phyloP scores from a whole-genome alignment of 2,888 invertebrate genomes.

The Noctua pronuba region DNA sequence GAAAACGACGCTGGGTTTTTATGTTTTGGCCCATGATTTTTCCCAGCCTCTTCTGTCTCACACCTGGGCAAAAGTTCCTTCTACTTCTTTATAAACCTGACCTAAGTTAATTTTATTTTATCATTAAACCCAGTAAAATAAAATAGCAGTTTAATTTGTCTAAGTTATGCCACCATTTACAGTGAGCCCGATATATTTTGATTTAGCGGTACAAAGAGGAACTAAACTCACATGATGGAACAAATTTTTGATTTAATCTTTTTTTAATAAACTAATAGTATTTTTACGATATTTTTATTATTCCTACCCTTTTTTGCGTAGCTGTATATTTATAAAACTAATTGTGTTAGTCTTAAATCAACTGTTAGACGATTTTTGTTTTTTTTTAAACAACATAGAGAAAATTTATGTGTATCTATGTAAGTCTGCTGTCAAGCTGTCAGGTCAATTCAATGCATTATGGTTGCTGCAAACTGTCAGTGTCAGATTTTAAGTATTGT shows the following conservation, averaged over 20 bases:
- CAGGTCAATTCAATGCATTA: background rate
- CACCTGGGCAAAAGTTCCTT: background rate
- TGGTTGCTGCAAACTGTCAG: conserved; percentile 42
- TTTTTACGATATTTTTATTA: background rate
- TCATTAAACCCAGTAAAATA: background rate
- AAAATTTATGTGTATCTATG: background rate
- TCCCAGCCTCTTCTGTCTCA: background rate
- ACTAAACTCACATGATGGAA: background rate
- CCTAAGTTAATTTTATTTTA: background rate
- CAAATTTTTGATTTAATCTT: background rate
- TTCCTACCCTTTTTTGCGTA: background rate
- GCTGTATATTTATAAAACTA: background rate
- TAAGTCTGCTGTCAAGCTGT: background rate
- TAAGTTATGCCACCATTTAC: background rate
- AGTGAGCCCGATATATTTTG: background rate
- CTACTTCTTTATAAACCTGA: background rate
- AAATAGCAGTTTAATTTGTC: background rate
- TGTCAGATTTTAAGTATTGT: conserved; percentile 62
- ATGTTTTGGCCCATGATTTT: background rate
- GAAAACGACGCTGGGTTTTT: background rate
- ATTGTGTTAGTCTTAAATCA: background rate
- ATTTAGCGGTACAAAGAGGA: background rate
- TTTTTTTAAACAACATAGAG: background rate
- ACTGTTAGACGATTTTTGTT: conserved; percentile 8
- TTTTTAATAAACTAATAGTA: background rate